Evolutionary conservation across 1,140 invertebrate genomes (phyloP).

Genomic region (Pseudomyrmex pallidus): DNA sequence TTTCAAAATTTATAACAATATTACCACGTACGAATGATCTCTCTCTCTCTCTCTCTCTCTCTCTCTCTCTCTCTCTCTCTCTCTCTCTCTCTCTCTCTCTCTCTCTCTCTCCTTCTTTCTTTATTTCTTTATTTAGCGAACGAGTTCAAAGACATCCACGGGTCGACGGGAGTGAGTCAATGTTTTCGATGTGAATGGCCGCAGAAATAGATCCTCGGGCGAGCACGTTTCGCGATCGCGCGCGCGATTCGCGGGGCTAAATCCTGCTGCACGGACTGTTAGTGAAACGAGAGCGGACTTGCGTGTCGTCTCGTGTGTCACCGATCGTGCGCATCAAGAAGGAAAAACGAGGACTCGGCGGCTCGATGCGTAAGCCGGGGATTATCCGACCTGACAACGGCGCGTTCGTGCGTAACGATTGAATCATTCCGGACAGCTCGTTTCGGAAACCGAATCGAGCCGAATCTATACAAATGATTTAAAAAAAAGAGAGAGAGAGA

Average conservation of each 20-base stretch:
- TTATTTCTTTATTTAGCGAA: constrained; percentile 77
- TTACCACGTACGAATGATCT: too few relatives aligned
- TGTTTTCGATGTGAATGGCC: constrained; percentile 81
- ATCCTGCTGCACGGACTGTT: constrained; percentile 30
- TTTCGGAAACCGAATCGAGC: not conserved
- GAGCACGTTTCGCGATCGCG: constrained; percentile 62
- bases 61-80: not conserved
- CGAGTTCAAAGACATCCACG: constrained; percentile 79
- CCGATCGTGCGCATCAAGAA: constrained; percentile 40
- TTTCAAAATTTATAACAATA: too few relatives aligned
- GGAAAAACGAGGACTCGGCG: constrained; percentile 22
- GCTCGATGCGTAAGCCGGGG: constrained; percentile 11
- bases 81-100: not conserved
- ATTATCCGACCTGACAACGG: constrained; percentile 34
- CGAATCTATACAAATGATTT: not conserved
- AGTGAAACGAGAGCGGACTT: constrained; percentile 44
- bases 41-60: not conserved
- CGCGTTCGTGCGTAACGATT: constrained; percentile 42
- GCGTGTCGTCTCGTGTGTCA: constrained; percentile 38
- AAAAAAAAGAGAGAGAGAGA: not conserved
- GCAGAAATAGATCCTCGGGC: constrained; percentile 77
- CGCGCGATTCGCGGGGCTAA: constrained; percentile 41
- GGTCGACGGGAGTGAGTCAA: constrained; percentile 74
- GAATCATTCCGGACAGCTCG: constrained; percentile 34
- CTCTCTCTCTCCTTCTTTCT: constrained; percentile 39